Percentiles rank a stretch among this genome's conserved stretches.
Evolutionary conservation across 1,140 invertebrate genomes (phyloP).

Genomic region (Calosoma granatense): DNA sequence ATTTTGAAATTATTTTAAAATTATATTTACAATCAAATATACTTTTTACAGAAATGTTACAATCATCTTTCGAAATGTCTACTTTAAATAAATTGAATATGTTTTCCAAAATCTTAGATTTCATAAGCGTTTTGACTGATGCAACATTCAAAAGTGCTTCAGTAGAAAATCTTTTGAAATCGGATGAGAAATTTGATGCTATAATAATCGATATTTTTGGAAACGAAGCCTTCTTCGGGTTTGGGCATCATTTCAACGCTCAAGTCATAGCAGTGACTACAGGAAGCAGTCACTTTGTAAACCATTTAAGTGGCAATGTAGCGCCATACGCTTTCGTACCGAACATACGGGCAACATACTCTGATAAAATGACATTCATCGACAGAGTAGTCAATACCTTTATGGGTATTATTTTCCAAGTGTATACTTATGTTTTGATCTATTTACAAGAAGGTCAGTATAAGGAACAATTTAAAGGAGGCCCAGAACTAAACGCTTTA

Average conservation of each 20-base stretch:
- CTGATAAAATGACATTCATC: slow-evolving; percentile 32
- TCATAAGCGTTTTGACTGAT: background rate
- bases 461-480: slow-evolving; percentile 29
- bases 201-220: slow-evolving; percentile 34
- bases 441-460: slow-evolving; percentile 22
- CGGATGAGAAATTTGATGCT: slow-evolving; percentile 32
- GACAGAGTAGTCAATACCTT: slow-evolving; percentile 11
- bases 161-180: slow-evolving; percentile 27
- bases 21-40: background rate
- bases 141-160: background rate
- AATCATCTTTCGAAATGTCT: too few species aligned
- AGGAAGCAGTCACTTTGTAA: slow-evolving; percentile 30
- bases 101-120: background rate
- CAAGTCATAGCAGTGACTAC: slow-evolving; percentile 29
- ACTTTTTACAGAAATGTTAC: background rate
- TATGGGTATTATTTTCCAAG: slow-evolving; percentile 6
- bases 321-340: slow-evolving; percentile 33
- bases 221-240: slow-evolving; percentile 32
- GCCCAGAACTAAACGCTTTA: slow-evolving; percentile 38
- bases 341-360: slow-evolving; percentile 25
- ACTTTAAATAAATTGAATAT: background rate
- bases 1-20: too few species aligned
- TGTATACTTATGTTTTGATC: slow-evolving; percentile 15
- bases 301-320: slow-evolving; percentile 31
- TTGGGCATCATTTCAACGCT: slow-evolving; percentile 32